phyloP scores from a whole-genome alignment of 2,797 vertebrate genomes.

The Syngnathus acus region DNA sequence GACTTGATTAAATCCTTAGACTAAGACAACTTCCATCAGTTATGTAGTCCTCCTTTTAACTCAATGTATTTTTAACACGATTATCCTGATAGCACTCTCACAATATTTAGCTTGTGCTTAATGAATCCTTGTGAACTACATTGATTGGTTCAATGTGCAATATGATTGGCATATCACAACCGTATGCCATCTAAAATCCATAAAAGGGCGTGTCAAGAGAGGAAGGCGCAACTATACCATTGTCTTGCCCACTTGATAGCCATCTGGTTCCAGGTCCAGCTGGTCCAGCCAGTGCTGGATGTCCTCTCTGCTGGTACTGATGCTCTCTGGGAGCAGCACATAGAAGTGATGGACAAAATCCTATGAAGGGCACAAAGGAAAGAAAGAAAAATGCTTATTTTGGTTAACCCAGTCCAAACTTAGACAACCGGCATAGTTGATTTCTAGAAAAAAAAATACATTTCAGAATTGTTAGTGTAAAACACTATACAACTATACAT shows the following conservation, averaged over 20 bases:
- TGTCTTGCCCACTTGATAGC: conserved; percentile 91
- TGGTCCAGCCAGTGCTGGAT: conserved; percentile 82
- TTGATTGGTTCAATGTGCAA: not conserved
- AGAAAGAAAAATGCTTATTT: not conserved
- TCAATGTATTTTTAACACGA: not conserved
- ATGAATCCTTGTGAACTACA: not conserved
- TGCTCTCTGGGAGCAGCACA: conserved; percentile 80
- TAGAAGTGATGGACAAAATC: conserved; percentile 91
- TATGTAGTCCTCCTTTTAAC: not conserved
- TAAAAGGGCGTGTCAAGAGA: not conserved
- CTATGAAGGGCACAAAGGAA: conserved; percentile 53
- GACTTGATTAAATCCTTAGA: conserved; percentile 33
- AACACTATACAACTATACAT: not conserved
- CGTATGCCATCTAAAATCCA: not conserved
- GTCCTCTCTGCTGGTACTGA: conserved; percentile 71
- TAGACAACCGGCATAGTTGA: too few species aligned
- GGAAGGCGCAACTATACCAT: conserved; percentile 70
- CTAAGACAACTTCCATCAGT: conserved; percentile 14
- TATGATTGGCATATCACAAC: not conserved
- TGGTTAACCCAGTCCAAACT: not conserved
- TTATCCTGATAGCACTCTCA: not conserved
- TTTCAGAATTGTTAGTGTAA: not conserved
- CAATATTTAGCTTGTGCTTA: not conserved
- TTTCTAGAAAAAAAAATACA: not conserved
- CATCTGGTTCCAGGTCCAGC: conserved; percentile 74